Conservation (phyloP, 1,140 invertebrate species). For the Cydia pomonella region DNA sequence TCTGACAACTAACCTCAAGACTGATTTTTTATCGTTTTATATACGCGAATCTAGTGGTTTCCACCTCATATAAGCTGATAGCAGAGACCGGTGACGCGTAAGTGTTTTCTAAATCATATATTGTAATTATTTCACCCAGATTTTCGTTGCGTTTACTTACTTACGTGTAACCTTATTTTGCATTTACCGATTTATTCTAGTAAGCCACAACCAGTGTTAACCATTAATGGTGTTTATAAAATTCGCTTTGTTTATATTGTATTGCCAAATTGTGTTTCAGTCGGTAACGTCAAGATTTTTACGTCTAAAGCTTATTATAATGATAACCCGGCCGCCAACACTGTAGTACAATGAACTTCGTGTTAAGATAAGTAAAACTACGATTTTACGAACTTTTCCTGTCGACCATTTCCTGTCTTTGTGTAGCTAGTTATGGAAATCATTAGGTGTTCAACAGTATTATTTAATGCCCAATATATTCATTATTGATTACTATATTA, state of each 20-base stretch:
- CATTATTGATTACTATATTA: too few relatives aligned
- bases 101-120: constrained; percentile 1
- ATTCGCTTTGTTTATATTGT: background rate
- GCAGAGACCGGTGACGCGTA: constrained; percentile 9
- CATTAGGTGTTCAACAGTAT: too few relatives aligned
- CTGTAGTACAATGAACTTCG: constrained; percentile 1
- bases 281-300: background rate
- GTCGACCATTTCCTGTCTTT: too few relatives aligned
- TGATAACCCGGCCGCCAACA: background rate
- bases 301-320: background rate
- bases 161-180: constrained; percentile 17
- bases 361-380: background rate
- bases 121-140: background rate
- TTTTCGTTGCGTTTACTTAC: background rate
- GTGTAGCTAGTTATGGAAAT: too few relatives aligned
- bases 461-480: too few relatives aligned
- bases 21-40: constrained; percentile 57
- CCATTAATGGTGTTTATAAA: background rate
- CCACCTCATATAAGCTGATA: constrained; percentile 36
- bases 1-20: constrained; percentile 54
- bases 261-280: background rate
- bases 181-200: constrained; percentile 18
- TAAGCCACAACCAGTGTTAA: background rate
- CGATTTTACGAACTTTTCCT: background rate
- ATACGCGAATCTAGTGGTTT: constrained; percentile 43